These are phyloP conservation scores for Philopedon plagiatum DNA, from an alignment of 2,888 invertebrate species.

Conservation along the genomic window DNA sequence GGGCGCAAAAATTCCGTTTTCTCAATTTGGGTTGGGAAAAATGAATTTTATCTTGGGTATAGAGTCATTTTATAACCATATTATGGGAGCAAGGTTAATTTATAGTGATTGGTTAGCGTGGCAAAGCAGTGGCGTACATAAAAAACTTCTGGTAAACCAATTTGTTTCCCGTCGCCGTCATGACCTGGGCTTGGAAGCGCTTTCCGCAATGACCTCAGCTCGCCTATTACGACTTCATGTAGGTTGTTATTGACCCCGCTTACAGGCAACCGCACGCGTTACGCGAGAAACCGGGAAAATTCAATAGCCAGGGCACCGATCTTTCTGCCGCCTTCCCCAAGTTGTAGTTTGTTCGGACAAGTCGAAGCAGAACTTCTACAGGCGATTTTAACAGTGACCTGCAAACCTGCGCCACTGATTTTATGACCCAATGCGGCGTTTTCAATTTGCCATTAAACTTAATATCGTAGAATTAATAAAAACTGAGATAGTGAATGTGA, in stretches of 20 bases:
- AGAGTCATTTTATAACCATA: slow-evolving; percentile 27
- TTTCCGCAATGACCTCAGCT: no score
- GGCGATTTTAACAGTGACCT: no score
- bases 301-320: no score
- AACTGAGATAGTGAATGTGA: slow-evolving; percentile 9
- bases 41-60: slow-evolving; percentile 25
- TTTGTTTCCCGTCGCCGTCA: no score
- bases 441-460: slow-evolving; percentile 32
- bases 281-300: no score
- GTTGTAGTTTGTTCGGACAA: no score
- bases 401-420: slow-evolving; percentile 18
- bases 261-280: no score
- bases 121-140: slow-evolving; percentile 1
- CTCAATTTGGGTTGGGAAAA: slow-evolving; percentile 19
- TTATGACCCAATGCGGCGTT: slow-evolving; percentile 16
- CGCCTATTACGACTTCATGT: no score
- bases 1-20: slow-evolving; percentile 29
- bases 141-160: background rate
- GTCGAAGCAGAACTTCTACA: no score
- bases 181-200: no score
- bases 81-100: slow-evolving; percentile 23
- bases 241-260: no score
- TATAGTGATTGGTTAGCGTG: slow-evolving; percentile 5
- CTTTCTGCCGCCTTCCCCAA: no score
- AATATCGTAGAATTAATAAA: slow-evolving; percentile 29